phyloP scores from a whole-genome alignment of 2,797 vertebrate species.

The Ctenopoma multispine region DNA sequence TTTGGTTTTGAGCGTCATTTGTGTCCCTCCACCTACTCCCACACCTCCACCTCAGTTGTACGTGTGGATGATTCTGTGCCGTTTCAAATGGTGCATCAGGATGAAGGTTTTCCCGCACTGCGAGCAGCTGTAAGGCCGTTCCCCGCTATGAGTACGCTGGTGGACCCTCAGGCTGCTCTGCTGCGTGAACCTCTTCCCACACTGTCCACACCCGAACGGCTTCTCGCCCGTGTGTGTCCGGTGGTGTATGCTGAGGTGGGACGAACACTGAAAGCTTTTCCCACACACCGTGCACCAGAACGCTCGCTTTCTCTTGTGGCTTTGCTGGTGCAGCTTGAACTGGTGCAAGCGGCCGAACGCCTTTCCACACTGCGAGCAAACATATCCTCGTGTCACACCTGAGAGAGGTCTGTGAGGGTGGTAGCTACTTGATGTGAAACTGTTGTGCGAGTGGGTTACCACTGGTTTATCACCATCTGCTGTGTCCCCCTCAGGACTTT shows the following conservation, averaged over 20 bases:
- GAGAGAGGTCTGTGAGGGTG: conserved; percentile 47
- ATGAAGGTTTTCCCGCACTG: conserved; percentile 83
- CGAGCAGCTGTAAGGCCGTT: conserved; percentile 81
- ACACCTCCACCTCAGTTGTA: conserved; percentile 57
- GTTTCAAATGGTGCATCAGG: conserved; percentile 82
- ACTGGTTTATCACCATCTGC: conserved; percentile 2
- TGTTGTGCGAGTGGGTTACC: conserved; percentile 31
- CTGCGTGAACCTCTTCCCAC: conserved; percentile 84
- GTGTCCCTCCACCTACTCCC: conserved; percentile 7
- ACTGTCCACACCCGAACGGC: conserved; percentile 78
- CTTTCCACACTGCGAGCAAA: conserved; percentile 79
- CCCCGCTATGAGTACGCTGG: conserved; percentile 83
- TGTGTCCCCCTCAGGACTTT: conserved; percentile 31
- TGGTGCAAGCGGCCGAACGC: conserved; percentile 75
- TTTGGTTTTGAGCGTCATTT: conserved; percentile 17
- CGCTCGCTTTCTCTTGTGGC: conserved; percentile 77
- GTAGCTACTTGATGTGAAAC: conserved; percentile 42
- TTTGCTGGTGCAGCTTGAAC: conserved; percentile 83
- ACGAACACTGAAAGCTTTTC: conserved; percentile 82
- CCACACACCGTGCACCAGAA: conserved; percentile 82
- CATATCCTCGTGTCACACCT: conserved; percentile 47
- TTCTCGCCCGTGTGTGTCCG: conserved; percentile 84
- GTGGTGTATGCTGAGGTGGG: conserved; percentile 83
- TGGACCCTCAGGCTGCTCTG: conserved; percentile 84
- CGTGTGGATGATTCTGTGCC: conserved; percentile 79